These are phyloP conservation scores for Platalea minor DNA, from an alignment of 2,797 vertebrate genomes.

Conservation along the genomic window DNA sequence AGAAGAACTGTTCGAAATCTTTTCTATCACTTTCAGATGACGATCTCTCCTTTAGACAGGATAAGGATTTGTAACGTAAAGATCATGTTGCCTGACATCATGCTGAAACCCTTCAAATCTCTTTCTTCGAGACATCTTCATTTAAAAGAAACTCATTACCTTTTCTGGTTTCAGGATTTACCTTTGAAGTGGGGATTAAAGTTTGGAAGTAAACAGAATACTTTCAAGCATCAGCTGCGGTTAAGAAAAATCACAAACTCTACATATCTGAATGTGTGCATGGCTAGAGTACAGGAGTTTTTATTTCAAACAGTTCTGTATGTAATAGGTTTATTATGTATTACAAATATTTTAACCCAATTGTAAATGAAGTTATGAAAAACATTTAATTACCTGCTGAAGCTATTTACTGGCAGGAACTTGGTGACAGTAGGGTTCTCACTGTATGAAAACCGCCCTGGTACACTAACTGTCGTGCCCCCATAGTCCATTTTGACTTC, in stretches of 20 bases:
- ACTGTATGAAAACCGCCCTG: slow-evolving; percentile 63
- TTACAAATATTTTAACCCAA: neutral
- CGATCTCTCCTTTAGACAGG: neutral
- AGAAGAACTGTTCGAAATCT: neutral
- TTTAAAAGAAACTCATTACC: neutral
- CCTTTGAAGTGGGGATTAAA: neutral
- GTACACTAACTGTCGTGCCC: neutral
- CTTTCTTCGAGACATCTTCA: neutral
- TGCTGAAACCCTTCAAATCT: neutral
- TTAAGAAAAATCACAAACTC: neutral
- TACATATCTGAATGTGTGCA: neutral
- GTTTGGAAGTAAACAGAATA: neutral
- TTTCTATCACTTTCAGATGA: neutral
- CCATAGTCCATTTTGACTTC: slow-evolving; percentile 68
- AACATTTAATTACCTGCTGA: slow-evolving; percentile 74
- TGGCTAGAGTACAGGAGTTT: neutral
- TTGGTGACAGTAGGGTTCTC: slow-evolving; percentile 74
- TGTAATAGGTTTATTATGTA: neutral
- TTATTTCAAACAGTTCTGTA: neutral
- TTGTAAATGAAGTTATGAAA: neutral
- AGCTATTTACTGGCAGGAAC: slow-evolving; percentile 76
- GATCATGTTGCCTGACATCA: neutral
- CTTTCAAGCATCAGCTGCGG: neutral
- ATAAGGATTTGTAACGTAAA: neutral
- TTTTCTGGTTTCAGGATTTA: neutral